A percentile compares a stretch with the other conserved stretches of the same genome.
Conservation (phyloP, 2,797 vertebrate genomes). For the Lithobates pipiens region DNA sequence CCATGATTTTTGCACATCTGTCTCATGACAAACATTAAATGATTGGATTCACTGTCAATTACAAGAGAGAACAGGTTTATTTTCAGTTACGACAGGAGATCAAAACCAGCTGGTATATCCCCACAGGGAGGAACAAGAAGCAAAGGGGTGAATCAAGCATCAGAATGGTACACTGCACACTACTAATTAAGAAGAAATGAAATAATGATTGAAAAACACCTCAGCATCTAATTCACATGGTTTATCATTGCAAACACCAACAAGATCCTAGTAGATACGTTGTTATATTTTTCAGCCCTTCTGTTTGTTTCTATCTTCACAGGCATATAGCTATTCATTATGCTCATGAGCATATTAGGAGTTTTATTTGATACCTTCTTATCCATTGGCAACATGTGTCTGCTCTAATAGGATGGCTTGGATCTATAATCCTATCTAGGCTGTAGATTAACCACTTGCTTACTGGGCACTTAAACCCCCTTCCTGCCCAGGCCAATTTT, state of each 20-base stretch:
- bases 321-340: not conserved
- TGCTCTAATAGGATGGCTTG: not conserved
- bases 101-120: conserved; percentile 79
- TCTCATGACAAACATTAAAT: conserved; percentile 77
- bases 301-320: not conserved
- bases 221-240: conserved; percentile 62
- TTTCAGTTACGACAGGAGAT: conserved; percentile 79
- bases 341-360: not conserved
- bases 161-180: conserved; percentile 70
- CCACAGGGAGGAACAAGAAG: conserved; percentile 69
- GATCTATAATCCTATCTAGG: too few relatives aligned
- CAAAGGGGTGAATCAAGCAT: conserved; percentile 71
- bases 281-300: not conserved
- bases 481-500: too few relatives aligned
- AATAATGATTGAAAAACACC: conserved; percentile 71
- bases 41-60: conserved; percentile 79
- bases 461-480: too few relatives aligned
- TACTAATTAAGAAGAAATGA: conserved; percentile 77
- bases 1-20: conserved; percentile 72
- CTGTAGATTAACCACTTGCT: too few relatives aligned
- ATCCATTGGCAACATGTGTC: not conserved
- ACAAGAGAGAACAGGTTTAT: conserved; percentile 77
- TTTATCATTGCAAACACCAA: conserved; percentile 25
- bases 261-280: not conserved
- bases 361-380: not conserved